These are phyloP conservation scores for Nanorana parkeri DNA, from an alignment of 2,113 vertebrate genomes.

Conservation along the genomic window DNA sequence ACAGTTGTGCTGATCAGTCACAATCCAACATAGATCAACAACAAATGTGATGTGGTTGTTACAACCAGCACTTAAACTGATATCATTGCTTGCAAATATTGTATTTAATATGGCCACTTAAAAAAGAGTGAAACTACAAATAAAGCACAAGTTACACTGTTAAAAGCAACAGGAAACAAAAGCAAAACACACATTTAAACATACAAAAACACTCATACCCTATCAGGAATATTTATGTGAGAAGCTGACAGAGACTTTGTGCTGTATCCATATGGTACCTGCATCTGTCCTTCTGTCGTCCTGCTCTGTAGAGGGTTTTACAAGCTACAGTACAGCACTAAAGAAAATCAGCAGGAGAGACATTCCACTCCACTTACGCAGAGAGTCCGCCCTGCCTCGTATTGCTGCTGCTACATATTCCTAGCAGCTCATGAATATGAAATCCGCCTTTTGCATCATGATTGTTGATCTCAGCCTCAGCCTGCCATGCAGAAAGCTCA, in stretches of 20 bases:
- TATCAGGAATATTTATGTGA: background rate
- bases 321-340: slow-evolving; percentile 1
- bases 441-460: slow-evolving; percentile 19
- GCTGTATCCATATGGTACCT: background rate
- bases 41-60: too few species aligned
- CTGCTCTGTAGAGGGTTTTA: slow-evolving; percentile 36
- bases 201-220: too few species aligned
- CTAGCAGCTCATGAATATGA: slow-evolving; percentile 28
- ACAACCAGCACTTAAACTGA: too few species aligned
- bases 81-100: too few species aligned
- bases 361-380: slow-evolving; percentile 43
- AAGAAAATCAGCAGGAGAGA: slow-evolving; percentile 25
- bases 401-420: background rate
- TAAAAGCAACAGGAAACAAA: background rate
- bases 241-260: background rate
- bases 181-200: background rate
- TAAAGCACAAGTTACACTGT: background rate
- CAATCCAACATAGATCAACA: too few species aligned
- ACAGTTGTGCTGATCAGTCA: too few species aligned
- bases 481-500: background rate
- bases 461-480: background rate
- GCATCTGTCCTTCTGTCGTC: slow-evolving; percentile 26
- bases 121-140: background rate
- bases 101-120: too few species aligned
- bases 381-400: background rate